phyloP scores from a whole-genome alignment of 2,113 vertebrate genomes.

The Oostethus manadensis region DNA sequence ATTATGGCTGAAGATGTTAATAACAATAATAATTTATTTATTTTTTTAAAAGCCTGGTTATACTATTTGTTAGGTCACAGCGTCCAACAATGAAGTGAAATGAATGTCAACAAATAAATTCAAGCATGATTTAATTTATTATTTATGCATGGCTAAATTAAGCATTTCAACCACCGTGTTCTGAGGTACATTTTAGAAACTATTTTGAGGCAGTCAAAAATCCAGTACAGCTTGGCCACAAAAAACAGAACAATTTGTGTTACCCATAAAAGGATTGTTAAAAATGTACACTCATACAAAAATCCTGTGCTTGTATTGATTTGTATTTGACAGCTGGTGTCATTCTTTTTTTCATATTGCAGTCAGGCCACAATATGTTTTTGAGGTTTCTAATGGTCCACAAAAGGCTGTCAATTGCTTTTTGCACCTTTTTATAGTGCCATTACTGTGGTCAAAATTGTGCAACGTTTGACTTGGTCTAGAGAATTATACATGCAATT shows the following conservation, averaged over 20 bases:
- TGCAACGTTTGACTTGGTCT: too few species aligned
- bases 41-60: too few species aligned
- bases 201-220: constrained; percentile 22
- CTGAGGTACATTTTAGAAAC: constrained; percentile 42
- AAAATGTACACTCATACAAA: constrained; percentile 7
- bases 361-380: constrained; percentile 2
- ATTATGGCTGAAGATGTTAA: too few species aligned
- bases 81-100: neutral
- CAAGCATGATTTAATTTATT: constrained; percentile 23
- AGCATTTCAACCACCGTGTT: constrained; percentile 21
- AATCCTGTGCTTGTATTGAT: neutral
- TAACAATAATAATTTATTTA: too few species aligned
- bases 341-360: neutral
- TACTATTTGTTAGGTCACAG: neutral
- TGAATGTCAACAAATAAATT: constrained; percentile 2
- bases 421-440: neutral
- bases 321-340: neutral
- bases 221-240: neutral
- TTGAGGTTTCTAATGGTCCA: neutral
- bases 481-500: too few species aligned
- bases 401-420: constrained; percentile 10
- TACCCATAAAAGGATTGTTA: constrained; percentile 12
- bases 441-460: constrained; percentile 1
- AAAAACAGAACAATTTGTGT: constrained; percentile 6
- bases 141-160: constrained; percentile 28